A percentile compares a stretch with the other conserved stretches of the same genome.
These are phyloP conservation scores for Drosophila novamexicana DNA, from an alignment of 1,140 invertebrate species.

Conservation along the genomic window DNA sequence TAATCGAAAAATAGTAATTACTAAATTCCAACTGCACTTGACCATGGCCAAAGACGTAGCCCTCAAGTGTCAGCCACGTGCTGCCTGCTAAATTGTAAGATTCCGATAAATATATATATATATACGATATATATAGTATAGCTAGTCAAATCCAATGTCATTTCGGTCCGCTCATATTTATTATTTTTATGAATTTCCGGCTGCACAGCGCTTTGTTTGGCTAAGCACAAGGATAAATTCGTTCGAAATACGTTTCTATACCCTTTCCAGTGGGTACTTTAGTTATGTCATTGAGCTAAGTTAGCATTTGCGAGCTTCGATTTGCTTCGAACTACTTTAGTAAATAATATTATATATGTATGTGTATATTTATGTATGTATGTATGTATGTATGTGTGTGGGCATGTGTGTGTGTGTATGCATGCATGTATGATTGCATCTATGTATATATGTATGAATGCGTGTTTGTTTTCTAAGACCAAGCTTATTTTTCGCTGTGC, in stretches of 20 bases:
- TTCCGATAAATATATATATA: background rate
- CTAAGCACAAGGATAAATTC: constrained; percentile 8
- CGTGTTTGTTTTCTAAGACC: too few relatives aligned
- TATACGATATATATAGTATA: background rate
- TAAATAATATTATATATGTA: too few relatives aligned
- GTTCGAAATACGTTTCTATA: background rate
- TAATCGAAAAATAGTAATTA: constrained; percentile 15
- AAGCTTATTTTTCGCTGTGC: too few relatives aligned
- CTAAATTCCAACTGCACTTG: constrained; percentile 14
- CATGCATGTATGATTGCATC: too few relatives aligned
- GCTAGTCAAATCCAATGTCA: background rate
- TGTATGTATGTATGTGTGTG: too few relatives aligned
- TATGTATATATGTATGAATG: too few relatives aligned
- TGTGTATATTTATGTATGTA: too few relatives aligned
- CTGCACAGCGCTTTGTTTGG: constrained; percentile 13
- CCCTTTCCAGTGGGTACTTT: background rate
- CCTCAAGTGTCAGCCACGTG: background rate
- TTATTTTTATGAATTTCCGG: constrained; percentile 16
- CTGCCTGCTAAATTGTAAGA: background rate
- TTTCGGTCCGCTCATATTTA: background rate
- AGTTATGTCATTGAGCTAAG: background rate
- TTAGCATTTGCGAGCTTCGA: too few relatives aligned
- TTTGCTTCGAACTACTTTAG: too few relatives aligned
- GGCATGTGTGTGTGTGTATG: too few relatives aligned
- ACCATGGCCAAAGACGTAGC: constrained; percentile 5